Evolutionary conservation across 2,888 invertebrate species (phyloP), one percentile per base, ranked within the genome.

Genomic region (Ormyrus nitidulus): DNA sequence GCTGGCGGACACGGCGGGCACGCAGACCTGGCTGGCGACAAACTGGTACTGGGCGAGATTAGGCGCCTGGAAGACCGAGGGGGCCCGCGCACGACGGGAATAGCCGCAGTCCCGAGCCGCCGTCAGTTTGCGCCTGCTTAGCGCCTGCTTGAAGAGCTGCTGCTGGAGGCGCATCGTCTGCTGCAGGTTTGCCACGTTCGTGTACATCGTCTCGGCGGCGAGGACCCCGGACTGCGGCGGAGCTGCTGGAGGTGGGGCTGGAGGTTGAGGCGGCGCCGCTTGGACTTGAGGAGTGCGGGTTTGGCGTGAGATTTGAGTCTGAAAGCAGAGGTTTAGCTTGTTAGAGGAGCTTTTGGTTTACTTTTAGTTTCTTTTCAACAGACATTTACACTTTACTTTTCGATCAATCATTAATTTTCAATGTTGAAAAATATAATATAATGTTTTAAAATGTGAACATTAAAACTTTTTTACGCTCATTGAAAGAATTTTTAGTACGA

Each of bases 151-250:
- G 85, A 94, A 92, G 53, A 94, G 89, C 86, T 94, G 93, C 85
- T 95, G 95, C 86, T 95, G 95, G 53, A 94, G 89, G 81, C 93
- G 90, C 89, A 95, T 95, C 5, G 94, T 94, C 86, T 94, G 94
- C 83, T 94, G 93, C 46, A 95, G 90, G 87, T 94, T 94, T 0
- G 93, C 94, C 64, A 93, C 92, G 86, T 94, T 94, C 13, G 94
- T 94, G 90, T 94, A 95, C 94, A 94, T 94, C 0, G 94, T 94
- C 78, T 94, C 93, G 0, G 93, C 92, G 2, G 92, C 88, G 54
- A 91, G 85, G 2, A 82, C 84, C 34, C 80, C 0, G 72, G 78
- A 76, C 44, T n/a, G 74, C 71, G 59, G 81, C 56, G 79, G 79
- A 34, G 34, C 34, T 34, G 34, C 34, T 34, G 34, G 34, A 34